Evolutionary conservation across 2,888 invertebrate species (phyloP).

Genomic region (Xiphydria camelus): DNA sequence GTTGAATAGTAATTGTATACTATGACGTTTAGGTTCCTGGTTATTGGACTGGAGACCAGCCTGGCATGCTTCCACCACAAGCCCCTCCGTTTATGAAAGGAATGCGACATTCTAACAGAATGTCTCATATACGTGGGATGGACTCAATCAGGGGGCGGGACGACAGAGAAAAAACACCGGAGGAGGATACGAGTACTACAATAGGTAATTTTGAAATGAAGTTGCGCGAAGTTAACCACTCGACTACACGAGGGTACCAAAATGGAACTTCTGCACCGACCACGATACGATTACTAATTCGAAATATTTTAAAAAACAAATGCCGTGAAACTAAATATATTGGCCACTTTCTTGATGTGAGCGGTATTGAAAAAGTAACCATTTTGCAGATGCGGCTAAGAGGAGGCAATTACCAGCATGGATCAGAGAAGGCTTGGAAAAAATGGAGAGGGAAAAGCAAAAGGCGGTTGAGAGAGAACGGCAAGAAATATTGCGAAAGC

Average conservation of each 20-base stretch:
- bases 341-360: neutral
- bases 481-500: conserved; percentile 67
- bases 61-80: conserved; percentile 32
- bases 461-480: conserved; percentile 82
- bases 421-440: conserved; percentile 96
- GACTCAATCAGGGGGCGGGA: conserved; percentile 46
- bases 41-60: conserved; percentile 49
- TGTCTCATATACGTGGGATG: conserved; percentile 40
- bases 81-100: conserved; percentile 51
- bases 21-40: conserved; percentile 30
- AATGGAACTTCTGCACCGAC: too few species aligned
- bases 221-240: too few species aligned
- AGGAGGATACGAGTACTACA: conserved; percentile 50
- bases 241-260: too few species aligned
- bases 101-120: conserved; percentile 40
- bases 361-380: too few species aligned
- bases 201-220: conserved; percentile 38
- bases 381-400: conserved; percentile 77
- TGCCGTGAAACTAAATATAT: conserved; percentile 1
- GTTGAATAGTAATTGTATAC: too few species aligned
- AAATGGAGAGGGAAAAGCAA: conserved; percentile 94
- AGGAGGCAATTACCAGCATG: conserved; percentile 92
- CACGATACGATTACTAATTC: neutral
- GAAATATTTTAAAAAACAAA: neutral
- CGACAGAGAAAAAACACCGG: conserved; percentile 51